Evolutionary conservation across 2,888 invertebrate species (phyloP), one percentile per base, ranked within the genome.

Genomic region (Ophion slaviceki): DNA sequence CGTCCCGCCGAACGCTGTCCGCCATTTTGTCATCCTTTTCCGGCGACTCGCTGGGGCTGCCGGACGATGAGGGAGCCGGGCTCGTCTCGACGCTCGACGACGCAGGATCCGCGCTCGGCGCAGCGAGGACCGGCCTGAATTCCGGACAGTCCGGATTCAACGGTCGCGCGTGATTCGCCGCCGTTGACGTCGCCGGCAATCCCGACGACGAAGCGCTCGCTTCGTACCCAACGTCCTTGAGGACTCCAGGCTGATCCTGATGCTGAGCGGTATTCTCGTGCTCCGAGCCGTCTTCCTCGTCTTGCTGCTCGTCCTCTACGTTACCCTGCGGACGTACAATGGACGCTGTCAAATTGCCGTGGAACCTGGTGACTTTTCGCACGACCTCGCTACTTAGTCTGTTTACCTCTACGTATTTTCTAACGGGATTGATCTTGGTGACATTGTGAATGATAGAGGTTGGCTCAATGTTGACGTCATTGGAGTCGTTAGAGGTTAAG

Each of bases 61-160:
- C 47, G 0, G 47, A 47, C 4, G 47, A 47, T 47, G 47, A 47
- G 3, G 47, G 47, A 14, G 0, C 11, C 47, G 14, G 11, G 14
- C 47, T 24, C 32, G 53, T 36, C 11, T 85, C 79, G 47, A 72
- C 72, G 45, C 75, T 82, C 67, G 83, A 66, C 64, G 59, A 70
- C 24, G 61, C 6, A 6, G 0, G 75, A 75, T 85, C 86, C 81
- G 84, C n/a, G 67, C 47, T 47, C 4, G 10, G 77, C 86, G 40
- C 78, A n/a, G 8, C 67, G 67, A 14, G 47, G 2, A 47, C 14
- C 14, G 89, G 89, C 57, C 92, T 91, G 77, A 94, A 94, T 87
- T 94, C 94, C 88, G 93, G 90, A 82, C 93, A 93, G 82, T 94
- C 93, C 8, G 94, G 94, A 86, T 94, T 93, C 47, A 93, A 87